Conservation (phyloP, 1,140 invertebrate genomes). For the Papilio dardanus region DNA sequence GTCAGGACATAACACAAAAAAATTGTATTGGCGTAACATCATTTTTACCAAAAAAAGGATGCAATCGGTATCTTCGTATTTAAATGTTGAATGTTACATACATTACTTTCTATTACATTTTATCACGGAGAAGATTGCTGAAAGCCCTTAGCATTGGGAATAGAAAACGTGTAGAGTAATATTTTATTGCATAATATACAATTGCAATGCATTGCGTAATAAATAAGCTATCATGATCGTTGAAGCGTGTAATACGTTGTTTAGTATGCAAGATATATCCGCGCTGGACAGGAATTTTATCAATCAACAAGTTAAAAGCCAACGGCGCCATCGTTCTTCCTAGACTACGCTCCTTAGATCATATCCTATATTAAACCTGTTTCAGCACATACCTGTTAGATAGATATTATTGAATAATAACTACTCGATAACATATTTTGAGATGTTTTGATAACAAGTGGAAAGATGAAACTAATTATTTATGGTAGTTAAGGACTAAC, state of each 20-base stretch:
- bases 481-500: not conserved
- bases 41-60: too few relatives aligned
- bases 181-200: not conserved
- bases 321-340: constrained; percentile 28
- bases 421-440: constrained; percentile 2
- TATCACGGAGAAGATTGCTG: too few relatives aligned
- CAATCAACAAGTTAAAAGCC: constrained; percentile 34
- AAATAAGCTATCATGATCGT: constrained; percentile 14
- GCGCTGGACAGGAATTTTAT: constrained; percentile 33
- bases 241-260: constrained; percentile 6
- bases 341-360: constrained; percentile 24
- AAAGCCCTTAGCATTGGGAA: too few relatives aligned
- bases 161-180: not conserved
- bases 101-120: too few relatives aligned
- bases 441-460: constrained; percentile 3
- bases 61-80: too few relatives aligned
- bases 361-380: constrained; percentile 34
- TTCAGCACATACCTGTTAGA: constrained; percentile 28
- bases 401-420: constrained; percentile 36
- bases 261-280: constrained; percentile 28
- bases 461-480: not conserved
- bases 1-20: too few relatives aligned
- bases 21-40: too few relatives aligned
- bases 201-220: constrained; percentile 16
- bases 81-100: too few relatives aligned